phyloP scores from a whole-genome alignment of 2,113 vertebrate species.

The Speoplatyrhinus poulsoni region DNA sequence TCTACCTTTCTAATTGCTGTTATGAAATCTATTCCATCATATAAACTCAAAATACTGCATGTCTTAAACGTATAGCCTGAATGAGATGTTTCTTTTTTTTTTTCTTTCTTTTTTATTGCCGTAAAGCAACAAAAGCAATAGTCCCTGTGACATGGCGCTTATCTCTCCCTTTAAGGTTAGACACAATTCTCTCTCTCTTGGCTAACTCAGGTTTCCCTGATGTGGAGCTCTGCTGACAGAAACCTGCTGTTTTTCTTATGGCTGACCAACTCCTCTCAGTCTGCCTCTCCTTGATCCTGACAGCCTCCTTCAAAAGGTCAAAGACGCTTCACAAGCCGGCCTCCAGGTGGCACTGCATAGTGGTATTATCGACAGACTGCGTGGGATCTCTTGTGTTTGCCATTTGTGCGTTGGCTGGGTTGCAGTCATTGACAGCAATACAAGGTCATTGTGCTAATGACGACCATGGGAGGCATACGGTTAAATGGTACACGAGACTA shows the following conservation, averaged over 20 bases:
- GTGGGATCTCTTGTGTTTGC: slow-evolving; percentile 22
- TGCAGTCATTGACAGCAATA: slow-evolving; percentile 28
- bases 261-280: slow-evolving; percentile 54
- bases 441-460: slow-evolving; percentile 51
- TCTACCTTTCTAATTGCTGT: neutral
- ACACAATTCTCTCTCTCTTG: slow-evolving; percentile 36
- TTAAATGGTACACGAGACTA: slow-evolving; percentile 7
- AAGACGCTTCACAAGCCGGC: slow-evolving; percentile 38
- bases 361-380: slow-evolving; percentile 38
- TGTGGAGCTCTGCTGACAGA: slow-evolving; percentile 69
- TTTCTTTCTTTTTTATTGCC: neutral
- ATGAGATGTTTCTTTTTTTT: neutral
- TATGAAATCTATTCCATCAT: neutral
- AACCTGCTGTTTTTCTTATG: slow-evolving; percentile 68
- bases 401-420: slow-evolving; percentile 10
- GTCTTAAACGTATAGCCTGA: neutral
- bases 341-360: slow-evolving; percentile 48
- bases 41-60: neutral
- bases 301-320: slow-evolving; percentile 57
- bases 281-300: slow-evolving; percentile 34
- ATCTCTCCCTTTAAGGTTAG: slow-evolving; percentile 59
- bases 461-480: slow-evolving; percentile 14
- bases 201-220: slow-evolving; percentile 60
- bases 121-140: slow-evolving; percentile 15
- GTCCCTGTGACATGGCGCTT: slow-evolving; percentile 52